These are phyloP conservation scores for Cygnus buccinator DNA, from an alignment of 2,113 vertebrate species.

Conservation along the genomic window DNA sequence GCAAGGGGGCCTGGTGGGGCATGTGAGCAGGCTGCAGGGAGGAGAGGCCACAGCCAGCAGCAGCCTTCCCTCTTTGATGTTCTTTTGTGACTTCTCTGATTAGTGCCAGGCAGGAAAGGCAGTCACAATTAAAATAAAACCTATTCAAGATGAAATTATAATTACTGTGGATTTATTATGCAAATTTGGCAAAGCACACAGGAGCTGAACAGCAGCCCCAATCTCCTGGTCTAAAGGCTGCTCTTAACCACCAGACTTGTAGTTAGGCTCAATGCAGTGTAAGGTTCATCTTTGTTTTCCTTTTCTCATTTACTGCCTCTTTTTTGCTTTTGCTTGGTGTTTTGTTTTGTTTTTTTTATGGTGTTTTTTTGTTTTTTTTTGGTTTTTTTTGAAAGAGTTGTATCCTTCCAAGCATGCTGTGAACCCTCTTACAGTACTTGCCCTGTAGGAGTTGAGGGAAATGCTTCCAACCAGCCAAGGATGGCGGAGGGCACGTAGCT, in stretches of 20 bases:
- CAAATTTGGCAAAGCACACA: neutral
- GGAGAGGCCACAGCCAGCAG: neutral
- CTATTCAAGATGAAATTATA: conserved; percentile 13
- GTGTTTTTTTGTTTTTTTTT: no score
- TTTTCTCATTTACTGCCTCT: neutral
- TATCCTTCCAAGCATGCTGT: neutral
- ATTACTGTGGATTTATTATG: conserved; percentile 14
- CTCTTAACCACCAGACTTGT: neutral
- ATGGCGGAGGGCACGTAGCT: neutral
- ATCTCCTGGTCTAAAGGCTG: neutral
- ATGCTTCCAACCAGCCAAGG: neutral
- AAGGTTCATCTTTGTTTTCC: neutral
- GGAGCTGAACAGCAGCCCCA: neutral
- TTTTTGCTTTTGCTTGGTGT: neutral
- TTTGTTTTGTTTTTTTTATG: neutral
- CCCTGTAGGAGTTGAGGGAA: neutral
- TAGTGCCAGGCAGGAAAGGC: neutral
- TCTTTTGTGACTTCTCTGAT: neutral
- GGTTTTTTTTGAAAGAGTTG: neutral
- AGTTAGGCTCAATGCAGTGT: neutral
- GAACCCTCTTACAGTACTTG: neutral
- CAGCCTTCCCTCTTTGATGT: neutral
- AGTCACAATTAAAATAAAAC: conserved; percentile 1
- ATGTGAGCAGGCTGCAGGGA: neutral
- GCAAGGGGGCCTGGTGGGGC: no score